Conservation (phyloP, 30 jellyfish, hydroid and myxozoan genomes). For the Hydractinia echinata region DNA sequence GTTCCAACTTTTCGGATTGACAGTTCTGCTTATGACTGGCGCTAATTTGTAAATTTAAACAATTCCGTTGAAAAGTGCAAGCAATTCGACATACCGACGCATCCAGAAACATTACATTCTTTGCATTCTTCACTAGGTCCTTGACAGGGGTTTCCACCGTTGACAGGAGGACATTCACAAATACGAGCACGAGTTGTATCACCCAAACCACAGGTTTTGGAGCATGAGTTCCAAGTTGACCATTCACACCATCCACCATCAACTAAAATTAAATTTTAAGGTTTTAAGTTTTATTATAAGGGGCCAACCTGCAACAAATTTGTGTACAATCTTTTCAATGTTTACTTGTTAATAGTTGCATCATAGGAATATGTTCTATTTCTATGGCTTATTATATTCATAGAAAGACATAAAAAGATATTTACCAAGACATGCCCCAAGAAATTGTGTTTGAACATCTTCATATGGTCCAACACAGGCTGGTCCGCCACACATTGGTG, state of each 20-base stretch:
- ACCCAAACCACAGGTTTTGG: constrained; percentile 89
- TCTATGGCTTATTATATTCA: too few relatives aligned
- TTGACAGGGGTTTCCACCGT: constrained; percentile 68
- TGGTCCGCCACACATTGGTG: constrained; percentile 30
- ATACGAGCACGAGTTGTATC: constrained; percentile 63
- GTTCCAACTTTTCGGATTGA: too few relatives aligned
- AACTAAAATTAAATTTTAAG: constrained; percentile 12
- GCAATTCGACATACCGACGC: constrained; percentile 52
- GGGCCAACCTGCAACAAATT: too few relatives aligned
- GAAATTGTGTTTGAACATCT: background rate
- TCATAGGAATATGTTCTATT: too few relatives aligned
- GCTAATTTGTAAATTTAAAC: too few relatives aligned
- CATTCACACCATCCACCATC: constrained; percentile 88
- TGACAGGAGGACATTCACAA: constrained; percentile 74
- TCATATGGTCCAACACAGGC: constrained; percentile 2
- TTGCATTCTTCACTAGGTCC: constrained; percentile 64
- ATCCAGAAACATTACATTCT: constrained; percentile 51
- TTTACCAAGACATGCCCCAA: constrained; percentile 29
- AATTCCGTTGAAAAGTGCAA: too few relatives aligned
- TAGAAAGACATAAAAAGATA: background rate
- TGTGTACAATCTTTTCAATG: too few relatives aligned
- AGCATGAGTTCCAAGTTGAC: constrained; percentile 77
- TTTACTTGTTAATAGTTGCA: too few relatives aligned
- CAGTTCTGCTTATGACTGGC: too few relatives aligned
- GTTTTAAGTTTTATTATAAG: background rate